A percentile compares a stretch with the other conserved stretches of the same genome.
phyloP scores from a whole-genome alignment of 2,113 vertebrate species.

The Thunnus thynnus region DNA sequence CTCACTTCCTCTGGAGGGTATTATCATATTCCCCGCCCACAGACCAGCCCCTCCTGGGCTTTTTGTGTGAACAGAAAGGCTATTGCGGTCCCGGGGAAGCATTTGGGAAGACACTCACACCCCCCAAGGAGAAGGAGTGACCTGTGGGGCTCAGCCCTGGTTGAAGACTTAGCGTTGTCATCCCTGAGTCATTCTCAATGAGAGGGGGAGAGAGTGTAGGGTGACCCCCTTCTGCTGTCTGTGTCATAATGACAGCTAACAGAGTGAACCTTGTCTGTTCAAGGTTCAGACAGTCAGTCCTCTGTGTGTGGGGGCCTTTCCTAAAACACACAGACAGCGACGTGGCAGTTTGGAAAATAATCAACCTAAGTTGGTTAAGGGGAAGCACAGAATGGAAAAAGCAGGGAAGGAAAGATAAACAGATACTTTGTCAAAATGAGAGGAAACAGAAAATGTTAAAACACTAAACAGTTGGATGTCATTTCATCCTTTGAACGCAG shows the following conservation, averaged over 20 bases:
- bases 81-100: constrained; percentile 18
- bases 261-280: constrained; percentile 52
- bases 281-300: constrained; percentile 65
- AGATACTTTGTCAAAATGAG: background rate
- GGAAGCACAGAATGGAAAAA: constrained; percentile 25
- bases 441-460: background rate
- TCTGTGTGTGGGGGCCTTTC: constrained; percentile 42
- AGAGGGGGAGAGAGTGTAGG: constrained; percentile 3
- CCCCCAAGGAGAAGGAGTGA: constrained; percentile 10
- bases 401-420: background rate
- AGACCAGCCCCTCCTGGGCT: constrained; percentile 62
- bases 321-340: constrained; percentile 55
- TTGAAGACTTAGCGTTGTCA: background rate
- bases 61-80: constrained; percentile 51
- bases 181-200: constrained; percentile 23
- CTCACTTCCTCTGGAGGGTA: constrained; percentile 93
- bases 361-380: constrained; percentile 26
- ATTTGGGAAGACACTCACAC: constrained; percentile 18
- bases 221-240: constrained; percentile 29
- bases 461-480: background rate
- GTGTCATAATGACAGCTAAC: constrained; percentile 49
- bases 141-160: background rate
- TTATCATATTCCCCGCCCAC: constrained; percentile 87
- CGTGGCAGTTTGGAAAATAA: constrained; percentile 77
- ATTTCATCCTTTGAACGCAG: constrained; percentile 20